phyloP scores from a whole-genome alignment of 1,140 invertebrate genomes.

The Ceratina japonica region DNA sequence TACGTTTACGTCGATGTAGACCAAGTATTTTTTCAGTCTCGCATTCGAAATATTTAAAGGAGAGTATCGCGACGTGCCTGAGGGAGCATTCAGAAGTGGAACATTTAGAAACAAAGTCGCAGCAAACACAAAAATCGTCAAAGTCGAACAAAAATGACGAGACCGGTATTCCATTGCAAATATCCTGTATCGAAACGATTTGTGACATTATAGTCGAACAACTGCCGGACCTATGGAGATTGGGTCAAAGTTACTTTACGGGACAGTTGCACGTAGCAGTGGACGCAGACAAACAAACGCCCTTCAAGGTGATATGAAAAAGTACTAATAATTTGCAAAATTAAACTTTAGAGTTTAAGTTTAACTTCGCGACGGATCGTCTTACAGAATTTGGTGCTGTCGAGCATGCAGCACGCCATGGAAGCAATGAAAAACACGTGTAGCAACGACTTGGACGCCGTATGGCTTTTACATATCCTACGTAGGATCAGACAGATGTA shows the following conservation, averaged over 20 bases:
- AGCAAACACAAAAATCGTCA: constrained; percentile 62
- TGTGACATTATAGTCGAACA: constrained; percentile 85
- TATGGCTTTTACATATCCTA: constrained; percentile 90
- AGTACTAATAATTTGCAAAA: constrained; percentile 9
- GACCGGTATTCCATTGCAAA: constrained; percentile 78
- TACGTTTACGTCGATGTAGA: neutral
- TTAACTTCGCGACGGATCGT: neutral
- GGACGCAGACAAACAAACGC: constrained; percentile 84
- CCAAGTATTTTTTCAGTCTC: constrained; percentile 67
- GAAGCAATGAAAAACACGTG: constrained; percentile 75
- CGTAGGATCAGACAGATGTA: constrained; percentile 86
- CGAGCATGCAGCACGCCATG: constrained; percentile 73
- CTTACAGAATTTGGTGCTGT: constrained; percentile 72
- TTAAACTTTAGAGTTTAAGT: neutral
- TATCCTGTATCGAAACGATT: constrained; percentile 87
- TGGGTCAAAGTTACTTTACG: constrained; percentile 93
- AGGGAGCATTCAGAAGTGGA: constrained; percentile 69
- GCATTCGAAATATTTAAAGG: constrained; percentile 74
- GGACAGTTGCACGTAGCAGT: constrained; percentile 88
- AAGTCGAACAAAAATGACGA: constrained; percentile 68
- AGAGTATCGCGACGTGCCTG: constrained; percentile 70
- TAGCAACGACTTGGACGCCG: constrained; percentile 80
- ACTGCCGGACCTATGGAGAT: constrained; percentile 92
- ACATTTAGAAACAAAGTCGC: constrained; percentile 62
- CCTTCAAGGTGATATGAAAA: constrained; percentile 83